These are phyloP conservation scores for Candoia aspera DNA, from an alignment of 2,113 vertebrate species.

Conservation along the genomic window DNA sequence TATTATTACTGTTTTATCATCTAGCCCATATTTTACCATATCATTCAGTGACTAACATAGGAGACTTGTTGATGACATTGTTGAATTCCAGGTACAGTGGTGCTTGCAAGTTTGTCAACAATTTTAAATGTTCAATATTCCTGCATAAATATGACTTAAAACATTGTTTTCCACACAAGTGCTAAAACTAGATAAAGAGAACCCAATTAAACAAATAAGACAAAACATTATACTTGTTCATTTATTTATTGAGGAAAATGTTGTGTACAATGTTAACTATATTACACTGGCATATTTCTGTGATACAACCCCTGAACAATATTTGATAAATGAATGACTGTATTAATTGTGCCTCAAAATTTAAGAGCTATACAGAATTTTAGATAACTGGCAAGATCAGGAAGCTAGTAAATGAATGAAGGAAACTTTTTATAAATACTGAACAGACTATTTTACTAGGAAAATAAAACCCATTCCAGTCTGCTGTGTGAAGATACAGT, in stretches of 20 bases:
- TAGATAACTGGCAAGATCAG: not conserved
- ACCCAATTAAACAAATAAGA: not conserved
- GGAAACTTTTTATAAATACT: not conserved
- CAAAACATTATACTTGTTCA: not conserved
- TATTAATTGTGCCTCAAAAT: not conserved
- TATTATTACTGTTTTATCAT: not conserved
- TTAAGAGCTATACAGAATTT: not conserved
- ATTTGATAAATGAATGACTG: not conserved
- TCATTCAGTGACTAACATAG: not conserved
- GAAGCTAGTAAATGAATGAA: not conserved
- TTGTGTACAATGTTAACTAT: not conserved
- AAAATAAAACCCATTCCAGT: not conserved
- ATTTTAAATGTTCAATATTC: not conserved
- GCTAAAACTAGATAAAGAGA: not conserved
- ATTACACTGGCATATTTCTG: not conserved
- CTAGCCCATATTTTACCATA: not conserved
- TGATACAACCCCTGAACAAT: not conserved
- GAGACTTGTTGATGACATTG: not conserved
- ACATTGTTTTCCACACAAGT: not conserved
- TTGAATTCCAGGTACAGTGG: not conserved
- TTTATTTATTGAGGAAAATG: not conserved
- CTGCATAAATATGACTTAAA: not conserved
- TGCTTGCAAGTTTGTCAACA: not conserved
- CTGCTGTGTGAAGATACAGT: not conserved
- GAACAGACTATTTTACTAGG: not conserved